These are phyloP conservation scores for Notodonta ziczac DNA, from an alignment of 2,888 invertebrate genomes.

Conservation along the genomic window DNA sequence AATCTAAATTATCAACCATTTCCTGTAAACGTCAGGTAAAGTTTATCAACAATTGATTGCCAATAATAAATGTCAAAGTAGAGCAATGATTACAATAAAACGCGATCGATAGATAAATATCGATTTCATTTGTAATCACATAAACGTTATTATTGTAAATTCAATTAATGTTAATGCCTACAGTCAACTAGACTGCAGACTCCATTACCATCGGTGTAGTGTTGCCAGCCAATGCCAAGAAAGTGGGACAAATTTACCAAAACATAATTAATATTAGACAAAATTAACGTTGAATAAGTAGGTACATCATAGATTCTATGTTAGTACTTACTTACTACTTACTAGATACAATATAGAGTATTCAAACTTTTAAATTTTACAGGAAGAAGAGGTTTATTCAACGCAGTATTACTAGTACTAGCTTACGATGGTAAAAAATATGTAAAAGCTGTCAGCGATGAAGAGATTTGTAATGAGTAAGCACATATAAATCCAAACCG, in stretches of 20 bases:
- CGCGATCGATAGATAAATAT: conserved; percentile 1
- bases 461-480: too few species aligned
- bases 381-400: too few species aligned
- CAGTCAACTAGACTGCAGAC: neutral
- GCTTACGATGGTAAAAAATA: too few species aligned
- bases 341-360: too few species aligned
- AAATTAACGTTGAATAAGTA: too few species aligned
- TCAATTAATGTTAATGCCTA: neutral
- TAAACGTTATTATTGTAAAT: neutral
- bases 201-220: neutral
- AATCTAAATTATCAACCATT: neutral
- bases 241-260: neutral
- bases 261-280: neutral
- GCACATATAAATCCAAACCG: too few species aligned
- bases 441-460: too few species aligned
- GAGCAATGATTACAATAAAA: neutral
- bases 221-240: neutral
- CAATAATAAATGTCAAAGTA: neutral
- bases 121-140: neutral
- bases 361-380: too few species aligned
- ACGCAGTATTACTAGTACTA: too few species aligned
- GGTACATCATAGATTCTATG: too few species aligned
- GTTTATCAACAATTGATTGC: neutral
- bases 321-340: too few species aligned
- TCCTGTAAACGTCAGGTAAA: neutral